Base-by-base conservation (phyloP, 2,113 vertebrate species). In the Climacteris rufus region DNA sequence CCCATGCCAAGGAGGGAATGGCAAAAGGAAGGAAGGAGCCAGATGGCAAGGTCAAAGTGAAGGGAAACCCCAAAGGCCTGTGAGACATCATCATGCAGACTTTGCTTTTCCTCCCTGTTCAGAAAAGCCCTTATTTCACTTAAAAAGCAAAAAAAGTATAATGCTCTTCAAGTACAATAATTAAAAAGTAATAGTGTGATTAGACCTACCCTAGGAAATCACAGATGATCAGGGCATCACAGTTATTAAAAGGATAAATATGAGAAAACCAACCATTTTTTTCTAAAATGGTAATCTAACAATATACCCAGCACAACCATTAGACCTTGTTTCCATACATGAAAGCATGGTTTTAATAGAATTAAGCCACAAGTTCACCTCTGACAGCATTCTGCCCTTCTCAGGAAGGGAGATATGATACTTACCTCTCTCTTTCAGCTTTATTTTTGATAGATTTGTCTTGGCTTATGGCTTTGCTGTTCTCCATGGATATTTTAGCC, bases 371-470 rank as follows among this genome's bases (percentile, higher is more conserved):
- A 2, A 35, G 30, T 72, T 42, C 30, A 17, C 31, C 30, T 82
- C 22, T 49, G 45, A 72, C 25, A 70, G 28, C 56, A 40, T 66
- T 74, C 25, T 30, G 19, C 11, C 33, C n/a, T 24, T 61, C 23
- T 68, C 15, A 15, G 22, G 23, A 61, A 70, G 8, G 35, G 13
- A 18, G 4, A 35, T 15, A 39, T 53, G 61, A 33, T 30, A 91
- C 98, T 96, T 97, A 99, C 99, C 99, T 99, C 97, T 99, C 99
- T 85, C 99, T 97, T 94, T 99, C 99, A 13, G 99, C 99, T 97
- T 99, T 99, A 97, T 99, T 99, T 98, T 99, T 99, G 97, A 99
- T 99, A 87, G 98, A 98, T 97, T 99, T 99, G 96, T 99, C 99
- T 95, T 99, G 99, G 97, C 99, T 99, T 97, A 99, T 99, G 95